Percentiles rank a stretch among this genome's conserved stretches.
phyloP scores from a whole-genome alignment of 2,113 vertebrate species.

The Podarcis raffonei region DNA sequence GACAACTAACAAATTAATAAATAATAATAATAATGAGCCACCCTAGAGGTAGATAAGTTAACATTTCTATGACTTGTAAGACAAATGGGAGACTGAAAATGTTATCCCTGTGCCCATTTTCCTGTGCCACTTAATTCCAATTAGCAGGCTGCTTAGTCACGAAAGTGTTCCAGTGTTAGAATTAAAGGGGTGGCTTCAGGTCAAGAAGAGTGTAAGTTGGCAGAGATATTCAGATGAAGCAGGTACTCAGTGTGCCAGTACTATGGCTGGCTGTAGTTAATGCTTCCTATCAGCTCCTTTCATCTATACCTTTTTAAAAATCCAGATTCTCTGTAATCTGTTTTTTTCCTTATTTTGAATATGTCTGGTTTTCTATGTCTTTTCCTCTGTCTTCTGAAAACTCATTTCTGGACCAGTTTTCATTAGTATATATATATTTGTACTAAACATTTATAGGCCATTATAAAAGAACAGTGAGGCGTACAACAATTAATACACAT shows the following conservation, averaged over 20 bases:
- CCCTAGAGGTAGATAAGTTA: background rate
- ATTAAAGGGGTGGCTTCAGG: constrained; percentile 12
- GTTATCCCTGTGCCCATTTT: background rate
- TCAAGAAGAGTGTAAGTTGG: constrained; percentile 27
- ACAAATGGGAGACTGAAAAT: background rate
- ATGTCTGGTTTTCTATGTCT: background rate
- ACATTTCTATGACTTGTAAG: background rate
- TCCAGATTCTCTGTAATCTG: background rate
- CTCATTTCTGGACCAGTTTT: background rate
- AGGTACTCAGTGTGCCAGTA: constrained; percentile 23
- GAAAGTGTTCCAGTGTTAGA: constrained; percentile 12
- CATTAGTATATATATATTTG: background rate
- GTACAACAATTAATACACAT: background rate
- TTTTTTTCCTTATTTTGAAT: background rate
- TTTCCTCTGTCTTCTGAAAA: background rate
- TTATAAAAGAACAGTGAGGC: background rate
- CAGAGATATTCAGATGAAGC: constrained; percentile 31
- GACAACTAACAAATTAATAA: too few relatives aligned
- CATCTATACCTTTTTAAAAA: constrained; percentile 20
- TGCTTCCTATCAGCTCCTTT: constrained; percentile 42
- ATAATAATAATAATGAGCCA: too few relatives aligned
- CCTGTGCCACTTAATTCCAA: constrained; percentile 24
- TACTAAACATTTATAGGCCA: background rate
- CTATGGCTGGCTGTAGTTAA: constrained; percentile 24
- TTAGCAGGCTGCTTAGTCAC: background rate